These are phyloP conservation scores for Pterostichus madidus DNA, from an alignment of 2,888 invertebrate genomes.

Conservation along the genomic window DNA sequence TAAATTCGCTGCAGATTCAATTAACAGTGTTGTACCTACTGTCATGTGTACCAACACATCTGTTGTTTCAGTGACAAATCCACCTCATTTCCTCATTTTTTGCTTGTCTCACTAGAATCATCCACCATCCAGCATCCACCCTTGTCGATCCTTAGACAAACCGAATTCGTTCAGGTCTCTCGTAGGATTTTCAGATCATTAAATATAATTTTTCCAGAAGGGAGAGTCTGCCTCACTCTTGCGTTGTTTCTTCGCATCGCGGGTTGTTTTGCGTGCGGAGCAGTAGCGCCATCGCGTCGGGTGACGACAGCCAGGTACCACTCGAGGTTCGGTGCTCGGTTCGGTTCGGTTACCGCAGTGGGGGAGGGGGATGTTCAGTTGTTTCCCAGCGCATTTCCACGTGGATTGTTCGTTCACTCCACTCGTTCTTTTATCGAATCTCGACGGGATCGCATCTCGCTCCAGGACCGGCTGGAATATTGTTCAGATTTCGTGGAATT, in stretches of 20 bases:
- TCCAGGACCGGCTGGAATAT: conserved; percentile 36
- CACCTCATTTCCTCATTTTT: conserved; percentile 6
- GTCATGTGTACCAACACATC: background rate
- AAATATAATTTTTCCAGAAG: conserved; percentile 61
- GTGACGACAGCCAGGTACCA: conserved; percentile 34
- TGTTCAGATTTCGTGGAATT: conserved; percentile 10
- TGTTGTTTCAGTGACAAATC: conserved; percentile 7
- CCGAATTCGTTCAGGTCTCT: conserved; percentile 28
- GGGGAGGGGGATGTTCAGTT: conserved; percentile 18
- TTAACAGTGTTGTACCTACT: background rate
- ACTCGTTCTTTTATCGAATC: conserved; percentile 67
- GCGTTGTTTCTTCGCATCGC: conserved; percentile 6
- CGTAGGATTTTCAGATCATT: conserved; percentile 62
- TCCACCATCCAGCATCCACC: background rate
- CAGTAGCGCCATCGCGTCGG: background rate
- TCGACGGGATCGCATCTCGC: conserved; percentile 53
- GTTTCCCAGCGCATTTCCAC: conserved; percentile 58
- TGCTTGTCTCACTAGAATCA: background rate
- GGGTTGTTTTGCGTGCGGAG: conserved; percentile 37
- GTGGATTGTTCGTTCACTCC: conserved; percentile 64
- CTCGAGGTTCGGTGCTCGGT: conserved; percentile 3
- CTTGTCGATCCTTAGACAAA: conserved; percentile 11
- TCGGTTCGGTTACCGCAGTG: conserved; percentile 44
- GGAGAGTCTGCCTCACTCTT: background rate
- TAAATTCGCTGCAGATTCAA: background rate